phyloP scores from a whole-genome alignment of 2,888 invertebrate species.

The Julus scanicus region DNA sequence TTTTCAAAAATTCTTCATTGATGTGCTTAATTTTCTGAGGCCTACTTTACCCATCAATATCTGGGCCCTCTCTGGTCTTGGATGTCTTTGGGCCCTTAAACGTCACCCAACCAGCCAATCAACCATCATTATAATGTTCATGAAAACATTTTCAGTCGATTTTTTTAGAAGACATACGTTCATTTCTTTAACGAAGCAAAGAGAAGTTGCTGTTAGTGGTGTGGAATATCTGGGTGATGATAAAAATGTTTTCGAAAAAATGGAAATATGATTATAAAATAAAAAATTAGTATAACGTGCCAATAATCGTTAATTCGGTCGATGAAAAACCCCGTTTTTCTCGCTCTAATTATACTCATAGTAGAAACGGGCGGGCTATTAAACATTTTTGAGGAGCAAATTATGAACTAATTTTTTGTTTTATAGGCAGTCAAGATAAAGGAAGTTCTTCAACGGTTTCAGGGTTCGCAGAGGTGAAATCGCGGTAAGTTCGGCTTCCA shows the following conservation, averaged over 20 bases:
- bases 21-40: too few relatives aligned
- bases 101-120: too few relatives aligned
- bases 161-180: too few relatives aligned
- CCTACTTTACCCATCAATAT: too few relatives aligned
- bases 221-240: background rate
- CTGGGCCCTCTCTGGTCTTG: too few relatives aligned
- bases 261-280: background rate
- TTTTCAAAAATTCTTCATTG: too few relatives aligned
- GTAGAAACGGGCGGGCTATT: background rate
- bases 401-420: background rate
- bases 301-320: background rate
- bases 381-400: background rate
- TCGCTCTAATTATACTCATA: background rate
- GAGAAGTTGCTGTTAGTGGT: too few relatives aligned
- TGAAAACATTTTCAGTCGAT: too few relatives aligned
- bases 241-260: background rate
- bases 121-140: too few relatives aligned
- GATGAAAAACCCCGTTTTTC: background rate
- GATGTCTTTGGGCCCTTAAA: too few relatives aligned
- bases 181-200: too few relatives aligned
- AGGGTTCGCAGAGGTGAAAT: background rate
- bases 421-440: conserved; percentile 11
- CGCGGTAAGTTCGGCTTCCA: background rate
- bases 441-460: background rate
- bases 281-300: background rate